These are phyloP conservation scores for Sporophila hypoxantha DNA, from an alignment of 2,113 vertebrate species.

Conservation along the genomic window DNA sequence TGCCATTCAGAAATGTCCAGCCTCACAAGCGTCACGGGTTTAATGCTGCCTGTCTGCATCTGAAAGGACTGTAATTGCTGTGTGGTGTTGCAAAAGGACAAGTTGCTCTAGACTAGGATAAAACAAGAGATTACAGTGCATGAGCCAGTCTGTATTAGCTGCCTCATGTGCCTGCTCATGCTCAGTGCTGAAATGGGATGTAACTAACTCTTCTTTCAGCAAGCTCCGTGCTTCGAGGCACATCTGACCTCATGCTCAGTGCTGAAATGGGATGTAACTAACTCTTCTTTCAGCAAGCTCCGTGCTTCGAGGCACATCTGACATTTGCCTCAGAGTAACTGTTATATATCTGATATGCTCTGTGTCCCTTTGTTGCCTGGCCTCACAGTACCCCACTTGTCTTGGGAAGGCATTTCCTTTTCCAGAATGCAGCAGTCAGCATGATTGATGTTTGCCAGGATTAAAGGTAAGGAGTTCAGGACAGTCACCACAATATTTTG, in stretches of 20 bases:
- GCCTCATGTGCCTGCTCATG: not conserved
- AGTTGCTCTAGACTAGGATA: not conserved
- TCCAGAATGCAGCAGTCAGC: not conserved
- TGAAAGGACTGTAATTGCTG: not conserved
- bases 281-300: not conserved
- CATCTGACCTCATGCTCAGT: not conserved
- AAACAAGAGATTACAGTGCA: not conserved
- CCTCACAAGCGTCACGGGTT: not conserved
- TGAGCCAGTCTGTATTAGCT: not conserved
- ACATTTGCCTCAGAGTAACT: not conserved
- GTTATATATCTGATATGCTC: not conserved
- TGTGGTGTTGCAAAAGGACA: not conserved
- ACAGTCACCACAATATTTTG: not conserved
- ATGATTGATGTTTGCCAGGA: not conserved
- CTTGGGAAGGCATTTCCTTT: not conserved
- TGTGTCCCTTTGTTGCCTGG: not conserved
- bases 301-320: slow-evolving; percentile 11
- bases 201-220: not conserved
- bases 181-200: not conserved
- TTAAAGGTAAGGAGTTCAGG: not conserved
- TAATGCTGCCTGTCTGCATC: not conserved
- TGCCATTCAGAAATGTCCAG: not conserved
- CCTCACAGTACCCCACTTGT: not conserved
- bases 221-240: not conserved
- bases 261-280: not conserved